Base-by-base conservation (phyloP, 2,113 vertebrate species). In the Engraulis encrasicolus region DNA sequence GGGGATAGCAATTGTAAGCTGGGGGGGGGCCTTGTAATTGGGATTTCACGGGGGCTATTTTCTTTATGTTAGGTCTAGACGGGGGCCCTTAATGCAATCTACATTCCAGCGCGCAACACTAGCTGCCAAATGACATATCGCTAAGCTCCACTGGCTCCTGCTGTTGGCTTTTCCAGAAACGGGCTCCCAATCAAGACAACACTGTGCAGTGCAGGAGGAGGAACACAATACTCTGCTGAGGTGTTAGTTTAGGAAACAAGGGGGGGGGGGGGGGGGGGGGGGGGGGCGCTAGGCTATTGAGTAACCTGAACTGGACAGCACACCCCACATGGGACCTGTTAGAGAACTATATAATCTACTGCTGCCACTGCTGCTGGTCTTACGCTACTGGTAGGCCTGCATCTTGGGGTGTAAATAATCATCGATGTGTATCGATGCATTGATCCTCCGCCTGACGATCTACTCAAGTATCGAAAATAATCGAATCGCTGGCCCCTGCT, bases 41-140 rank as follows among this genome's bases (percentile, higher is more conserved):
- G 82, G 81, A 83, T 83, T 85, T 85, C 79, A 87, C 54, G 31
- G 18, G n/a, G 81, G 50, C 66, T 71, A 81, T 38, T 83, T 83
- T 85, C 84, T 85, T 85, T 79, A 54, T 83, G 79, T 79, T 27
- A 31, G 77, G 77, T 61, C 79, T 84, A 48, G 45, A 40, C 49
- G n/a, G 50, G 54, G 48, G 27, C 9, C 38, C 81, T 80, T 79
- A 82, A 74, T 45, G 36, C 6, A 54, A 86, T 79, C 54, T 38
- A 49, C 79, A 50, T 34, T 48, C 78, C 36, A 78, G 45, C 36
- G 27, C 38, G 48, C 61, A n/a, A 49, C 9, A 71, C 2, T 11
- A 71, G 61, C 66, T n/a, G 81, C 40, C 61, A 48, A 50, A 14
- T 50, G 81, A 71, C 49, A 20, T 49, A 71, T 78, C 31, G 27